Conservation (phyloP, 2,797 vertebrate genomes). For the Hybognathus amarus region DNA sequence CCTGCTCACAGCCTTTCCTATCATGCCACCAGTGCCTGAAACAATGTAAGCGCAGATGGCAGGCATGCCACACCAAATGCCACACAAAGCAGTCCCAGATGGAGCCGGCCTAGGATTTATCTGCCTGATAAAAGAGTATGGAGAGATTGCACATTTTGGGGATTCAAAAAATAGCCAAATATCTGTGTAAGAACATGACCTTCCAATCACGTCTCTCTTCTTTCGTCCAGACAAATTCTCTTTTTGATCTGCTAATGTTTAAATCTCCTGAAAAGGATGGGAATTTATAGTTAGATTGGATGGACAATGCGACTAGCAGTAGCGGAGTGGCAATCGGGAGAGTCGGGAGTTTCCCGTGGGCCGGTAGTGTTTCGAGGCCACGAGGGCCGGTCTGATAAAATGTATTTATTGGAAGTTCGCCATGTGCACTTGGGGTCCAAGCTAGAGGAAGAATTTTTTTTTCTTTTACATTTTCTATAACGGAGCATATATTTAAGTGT, state of each 20-base stretch:
- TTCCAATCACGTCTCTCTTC: neutral
- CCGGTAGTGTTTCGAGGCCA: too few relatives aligned
- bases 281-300: conserved; percentile 35
- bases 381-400: too few relatives aligned
- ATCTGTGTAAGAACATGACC: neutral
- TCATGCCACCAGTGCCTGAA: conserved; percentile 53
- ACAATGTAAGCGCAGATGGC: conserved; percentile 58
- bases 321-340: too few relatives aligned
- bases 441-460: too few relatives aligned
- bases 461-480: too few relatives aligned
- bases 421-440: too few relatives aligned
- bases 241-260: conserved; percentile 27
- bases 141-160: conserved; percentile 8
- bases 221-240: neutral
- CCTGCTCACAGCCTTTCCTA: conserved; percentile 33
- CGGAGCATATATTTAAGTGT: too few relatives aligned
- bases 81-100: conserved; percentile 71
- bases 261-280: conserved; percentile 36
- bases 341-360: too few relatives aligned
- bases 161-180: conserved; percentile 32
- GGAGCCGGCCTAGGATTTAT: conserved; percentile 60
- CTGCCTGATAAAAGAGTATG: conserved; percentile 50
- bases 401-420: too few relatives aligned
- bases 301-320: conserved; percentile 49
- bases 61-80: conserved; percentile 65